These are phyloP conservation scores for Phrynosoma blainvillii DNA, from an alignment of 2,113 vertebrate genomes.

Conservation along the genomic window DNA sequence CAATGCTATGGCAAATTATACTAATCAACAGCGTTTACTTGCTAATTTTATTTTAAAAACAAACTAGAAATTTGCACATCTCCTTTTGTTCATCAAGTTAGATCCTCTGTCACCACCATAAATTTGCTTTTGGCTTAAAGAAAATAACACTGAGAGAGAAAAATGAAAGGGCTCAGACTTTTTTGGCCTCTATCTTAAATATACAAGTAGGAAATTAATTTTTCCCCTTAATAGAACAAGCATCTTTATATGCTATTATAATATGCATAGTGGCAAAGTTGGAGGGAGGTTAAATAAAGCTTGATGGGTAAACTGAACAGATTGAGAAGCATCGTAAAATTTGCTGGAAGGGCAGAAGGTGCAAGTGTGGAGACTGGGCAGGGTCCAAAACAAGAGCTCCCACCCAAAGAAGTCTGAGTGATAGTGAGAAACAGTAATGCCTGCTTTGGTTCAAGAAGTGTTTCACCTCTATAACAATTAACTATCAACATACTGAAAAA, in stretches of 20 bases:
- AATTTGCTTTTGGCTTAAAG: neutral
- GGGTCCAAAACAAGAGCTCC: neutral
- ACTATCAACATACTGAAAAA: neutral
- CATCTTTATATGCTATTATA: neutral
- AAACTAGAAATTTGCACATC: neutral
- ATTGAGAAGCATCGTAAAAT: neutral
- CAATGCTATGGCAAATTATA: neutral
- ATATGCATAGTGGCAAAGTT: neutral
- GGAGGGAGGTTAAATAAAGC: neutral
- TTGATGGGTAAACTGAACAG: neutral
- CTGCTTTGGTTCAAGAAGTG: neutral
- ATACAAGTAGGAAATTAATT: neutral
- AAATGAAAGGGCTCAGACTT: neutral
- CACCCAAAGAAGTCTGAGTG: neutral
- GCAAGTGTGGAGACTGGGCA: neutral
- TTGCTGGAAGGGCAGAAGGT: neutral
- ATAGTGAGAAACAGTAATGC: neutral
- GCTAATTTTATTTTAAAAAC: neutral
- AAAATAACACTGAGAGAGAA: neutral
- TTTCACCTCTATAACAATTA: neutral
- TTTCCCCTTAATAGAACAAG: neutral
- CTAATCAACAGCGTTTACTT: neutral
- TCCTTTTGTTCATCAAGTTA: neutral
- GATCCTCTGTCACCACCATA: too few relatives aligned
- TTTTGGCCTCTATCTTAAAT: neutral